Evolutionary conservation across 1,140 invertebrate genomes (phyloP).

Genomic region (Campoletis sonorensis): DNA sequence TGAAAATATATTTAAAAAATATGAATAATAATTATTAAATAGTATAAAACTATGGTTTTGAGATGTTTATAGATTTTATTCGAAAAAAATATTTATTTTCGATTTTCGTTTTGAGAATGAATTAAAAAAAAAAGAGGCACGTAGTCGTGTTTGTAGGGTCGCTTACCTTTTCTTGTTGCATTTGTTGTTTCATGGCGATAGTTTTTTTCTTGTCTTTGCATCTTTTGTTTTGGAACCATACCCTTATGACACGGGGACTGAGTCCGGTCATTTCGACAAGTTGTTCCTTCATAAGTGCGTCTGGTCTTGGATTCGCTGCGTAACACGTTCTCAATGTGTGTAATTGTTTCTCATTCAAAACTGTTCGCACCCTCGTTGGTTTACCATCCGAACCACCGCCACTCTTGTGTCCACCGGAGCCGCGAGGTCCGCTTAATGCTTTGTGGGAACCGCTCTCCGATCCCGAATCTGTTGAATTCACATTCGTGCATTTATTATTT

Average conservation of each 20-base stretch:
- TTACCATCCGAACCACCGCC: slow-evolving; percentile 89
- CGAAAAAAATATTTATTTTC: too few species aligned
- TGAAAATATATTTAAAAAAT: too few species aligned
- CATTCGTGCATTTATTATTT: not conserved
- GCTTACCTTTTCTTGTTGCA: slow-evolving; percentile 96
- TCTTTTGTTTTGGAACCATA: slow-evolving; percentile 99
- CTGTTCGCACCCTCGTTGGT: slow-evolving; percentile 97
- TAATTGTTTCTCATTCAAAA: slow-evolving; percentile 98
- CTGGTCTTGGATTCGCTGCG: slow-evolving; percentile 97
- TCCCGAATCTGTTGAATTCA: slow-evolving; percentile 83
- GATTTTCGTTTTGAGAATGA: too few species aligned
- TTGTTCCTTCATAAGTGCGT: slow-evolving; percentile 99
- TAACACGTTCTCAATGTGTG: slow-evolving; percentile 97
- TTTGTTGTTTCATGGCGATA: slow-evolving; percentile 97
- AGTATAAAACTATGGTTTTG: too few species aligned
- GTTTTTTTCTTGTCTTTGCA: slow-evolving; percentile 99
- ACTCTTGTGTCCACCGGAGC: slow-evolving; percentile 77
- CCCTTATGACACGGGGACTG: slow-evolving; percentile 95
- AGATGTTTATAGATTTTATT: too few species aligned
- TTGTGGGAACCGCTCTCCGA: slow-evolving; percentile 91
- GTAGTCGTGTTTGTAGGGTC: slow-evolving; percentile 23
- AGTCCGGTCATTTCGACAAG: slow-evolving; percentile 99
- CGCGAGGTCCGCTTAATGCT: slow-evolving; percentile 79
- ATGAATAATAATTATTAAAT: too few species aligned
- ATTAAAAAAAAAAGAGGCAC: too few species aligned